These are phyloP conservation scores for Hylyphantes graminicola DNA, from an alignment of 1,140 invertebrate genomes.

Conservation along the genomic window DNA sequence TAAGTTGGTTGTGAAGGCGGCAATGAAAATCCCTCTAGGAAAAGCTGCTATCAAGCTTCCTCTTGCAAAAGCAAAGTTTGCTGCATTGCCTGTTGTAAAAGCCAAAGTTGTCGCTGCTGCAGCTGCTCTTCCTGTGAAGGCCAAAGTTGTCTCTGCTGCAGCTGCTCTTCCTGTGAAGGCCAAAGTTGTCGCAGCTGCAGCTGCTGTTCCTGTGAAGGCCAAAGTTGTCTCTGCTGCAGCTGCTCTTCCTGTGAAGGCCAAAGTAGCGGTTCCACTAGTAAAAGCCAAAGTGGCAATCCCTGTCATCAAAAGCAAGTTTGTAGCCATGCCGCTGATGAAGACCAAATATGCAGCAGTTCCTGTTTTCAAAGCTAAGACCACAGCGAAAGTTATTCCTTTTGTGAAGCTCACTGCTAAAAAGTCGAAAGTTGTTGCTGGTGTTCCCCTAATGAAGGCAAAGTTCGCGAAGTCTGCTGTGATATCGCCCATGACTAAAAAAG, in stretches of 20 bases:
- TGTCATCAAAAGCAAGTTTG: conserved; percentile 4
- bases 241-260: conserved; percentile 16
- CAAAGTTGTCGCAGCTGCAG: conserved; percentile 7
- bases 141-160: conserved; percentile 12
- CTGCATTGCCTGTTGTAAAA: neutral
- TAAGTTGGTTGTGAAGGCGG: conserved; percentile 1
- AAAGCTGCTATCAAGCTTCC: conserved; percentile 8
- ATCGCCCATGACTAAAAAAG: conserved; percentile 48
- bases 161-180: neutral
- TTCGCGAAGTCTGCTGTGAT: conserved; percentile 9
- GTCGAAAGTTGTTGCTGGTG: conserved; percentile 8
- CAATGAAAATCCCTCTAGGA: neutral
- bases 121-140: neutral
- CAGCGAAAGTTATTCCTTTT: neutral
- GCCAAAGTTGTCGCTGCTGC: conserved; percentile 8
- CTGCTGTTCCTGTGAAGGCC: neutral
- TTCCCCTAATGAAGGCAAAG: conserved; percentile 28
- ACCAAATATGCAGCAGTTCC: conserved; percentile 11
- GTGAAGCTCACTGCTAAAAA: conserved; percentile 10
- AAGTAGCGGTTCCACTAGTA: conserved; percentile 5
- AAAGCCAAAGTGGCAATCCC: conserved; percentile 36
- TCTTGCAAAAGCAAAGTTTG: conserved; percentile 7
- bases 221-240: conserved; percentile 24
- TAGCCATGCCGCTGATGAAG: conserved; percentile 14
- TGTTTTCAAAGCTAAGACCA: conserved; percentile 7